Evolutionary conservation across 2,797 vertebrate genomes (phyloP), one percentile per base, ranked within the genome.

Genomic region (Gouania willdenowi): DNA sequence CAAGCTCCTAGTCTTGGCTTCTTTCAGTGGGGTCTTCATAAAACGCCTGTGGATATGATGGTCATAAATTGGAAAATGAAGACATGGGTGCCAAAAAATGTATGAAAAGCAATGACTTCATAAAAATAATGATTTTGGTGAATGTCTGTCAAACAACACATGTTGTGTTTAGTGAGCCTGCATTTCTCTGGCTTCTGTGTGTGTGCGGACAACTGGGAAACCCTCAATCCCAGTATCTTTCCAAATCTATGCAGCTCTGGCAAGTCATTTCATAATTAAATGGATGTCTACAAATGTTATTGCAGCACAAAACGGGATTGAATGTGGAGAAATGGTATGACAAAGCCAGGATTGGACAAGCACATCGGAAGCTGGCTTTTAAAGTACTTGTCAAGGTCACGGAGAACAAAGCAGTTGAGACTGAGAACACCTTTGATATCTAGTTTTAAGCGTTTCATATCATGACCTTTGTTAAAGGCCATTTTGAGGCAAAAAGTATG

Each of bases 151-250:
- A 16, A 52, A 36, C 50, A 27, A 56, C 71, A 61, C 22, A 29
- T 46, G 38, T 26, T 2, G 13, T 37, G 56, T 32, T 56, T 51
- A 43, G 25, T 38, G 34, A 55, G 54, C 43, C 51, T 25, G 60
- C 43, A 21, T 58, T 8, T 3, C 30, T 27, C 45, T 40, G 65
- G 66, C 52, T 66, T 50, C 68, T 28, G 56, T 56, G 58, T 48
- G 50, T n/a, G 41, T 19, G 28, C 47, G 32, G 42, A 50, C 66
- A 62, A 70, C 71, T 54, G 70, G 79, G 75, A 57, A 61, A 44
- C 50, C 44, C 43, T 40, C 20, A 52, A 50, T 63, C 59, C 71
- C 68, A 68, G 71, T 71, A 55, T 46, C 40, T 38, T 21, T 48
- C 64, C 56, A 63, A 44, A 69, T 73, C 63, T 75, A 57, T 46